phyloP scores from a whole-genome alignment of 2,888 invertebrate genomes.

The Meganola albula region DNA sequence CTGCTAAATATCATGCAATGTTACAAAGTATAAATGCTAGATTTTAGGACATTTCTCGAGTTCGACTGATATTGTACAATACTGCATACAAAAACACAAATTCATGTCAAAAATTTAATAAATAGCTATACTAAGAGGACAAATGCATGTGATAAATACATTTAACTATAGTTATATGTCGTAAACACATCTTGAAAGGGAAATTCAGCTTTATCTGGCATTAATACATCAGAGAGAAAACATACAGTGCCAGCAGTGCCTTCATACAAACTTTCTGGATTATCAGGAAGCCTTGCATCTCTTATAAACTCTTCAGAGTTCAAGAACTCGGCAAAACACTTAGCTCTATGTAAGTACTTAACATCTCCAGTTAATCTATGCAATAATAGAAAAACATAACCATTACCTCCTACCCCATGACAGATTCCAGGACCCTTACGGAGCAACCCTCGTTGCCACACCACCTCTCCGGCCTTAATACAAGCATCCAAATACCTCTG shows the following conservation, averaged over 20 bases:
- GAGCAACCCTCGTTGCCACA: constrained; percentile 90
- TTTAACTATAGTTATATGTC: constrained; percentile 26
- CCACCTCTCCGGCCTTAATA: constrained; percentile 82
- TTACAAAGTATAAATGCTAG: no score
- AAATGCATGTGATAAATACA: constrained; percentile 14
- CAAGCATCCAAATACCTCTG: constrained; percentile 84
- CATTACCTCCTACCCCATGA: constrained; percentile 91
- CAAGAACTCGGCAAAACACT: constrained; percentile 87
- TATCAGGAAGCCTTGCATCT: constrained; percentile 86
- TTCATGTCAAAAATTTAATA: constrained; percentile 23
- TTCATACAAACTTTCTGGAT: constrained; percentile 90
- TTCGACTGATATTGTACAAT: no score
- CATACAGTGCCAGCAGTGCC: constrained; percentile 92
- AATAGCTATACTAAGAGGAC: constrained; percentile 20
- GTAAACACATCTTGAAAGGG: constrained; percentile 88
- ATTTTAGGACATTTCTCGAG: no score
- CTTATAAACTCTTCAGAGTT: constrained; percentile 80
- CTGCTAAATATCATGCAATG: constrained; percentile 21
- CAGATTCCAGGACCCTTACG: constrained; percentile 94
- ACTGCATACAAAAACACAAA: constrained; percentile 4
- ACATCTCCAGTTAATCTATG: constrained; percentile 84
- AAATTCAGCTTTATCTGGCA: constrained; percentile 85
- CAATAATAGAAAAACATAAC: constrained; percentile 86
- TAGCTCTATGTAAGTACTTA: constrained; percentile 85
- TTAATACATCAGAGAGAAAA: constrained; percentile 85